Percentiles rank a stretch among this genome's conserved stretches.
Evolutionary conservation across 1,140 invertebrate species (phyloP).

Genomic region (Macrobrachium nipponense): DNA sequence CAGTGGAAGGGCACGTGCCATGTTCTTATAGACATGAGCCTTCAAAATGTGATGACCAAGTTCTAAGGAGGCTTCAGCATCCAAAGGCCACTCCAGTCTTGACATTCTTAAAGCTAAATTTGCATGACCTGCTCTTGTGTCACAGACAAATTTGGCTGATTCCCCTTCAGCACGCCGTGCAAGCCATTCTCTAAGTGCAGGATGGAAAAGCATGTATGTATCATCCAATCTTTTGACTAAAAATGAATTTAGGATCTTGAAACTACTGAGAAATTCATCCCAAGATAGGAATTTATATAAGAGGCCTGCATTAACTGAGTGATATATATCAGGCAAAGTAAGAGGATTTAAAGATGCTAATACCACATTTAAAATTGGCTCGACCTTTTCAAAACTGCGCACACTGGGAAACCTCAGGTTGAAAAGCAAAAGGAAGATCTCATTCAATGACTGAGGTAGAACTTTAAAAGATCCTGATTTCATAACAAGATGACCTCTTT

Average conservation of each 20-base stretch:
- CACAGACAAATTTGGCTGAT: slow-evolving; percentile 88
- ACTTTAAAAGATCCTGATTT: slow-evolving; percentile 94
- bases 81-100: slow-evolving; percentile 84
- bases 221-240: slow-evolving; percentile 89
- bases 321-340: slow-evolving; percentile 90
- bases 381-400: slow-evolving; percentile 88
- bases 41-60: slow-evolving; percentile 96
- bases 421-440: slow-evolving; percentile 94
- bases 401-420: slow-evolving; percentile 91
- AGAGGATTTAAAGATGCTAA: slow-evolving; percentile 91
- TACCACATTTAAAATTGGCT: slow-evolving; percentile 86
- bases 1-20: slow-evolving; percentile 71
- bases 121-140: slow-evolving; percentile 83
- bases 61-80: slow-evolving; percentile 89
- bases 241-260: slow-evolving; percentile 81
- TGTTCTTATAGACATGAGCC: slow-evolving; percentile 87
- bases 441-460: slow-evolving; percentile 88
- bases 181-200: slow-evolving; percentile 96
- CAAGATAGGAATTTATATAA: slow-evolving; percentile 81
- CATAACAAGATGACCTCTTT: slow-evolving; percentile 90
- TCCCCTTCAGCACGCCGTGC: slow-evolving; percentile 91
- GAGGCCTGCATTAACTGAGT: slow-evolving; percentile 88
- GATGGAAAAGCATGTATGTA: slow-evolving; percentile 97
- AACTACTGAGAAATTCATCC: slow-evolving; percentile 82
- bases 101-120: slow-evolving; percentile 91